A percentile compares a stretch with the other conserved stretches of the same genome.
Conservation (phyloP, 1,140 invertebrate species). For the Cydia strobilella region DNA sequence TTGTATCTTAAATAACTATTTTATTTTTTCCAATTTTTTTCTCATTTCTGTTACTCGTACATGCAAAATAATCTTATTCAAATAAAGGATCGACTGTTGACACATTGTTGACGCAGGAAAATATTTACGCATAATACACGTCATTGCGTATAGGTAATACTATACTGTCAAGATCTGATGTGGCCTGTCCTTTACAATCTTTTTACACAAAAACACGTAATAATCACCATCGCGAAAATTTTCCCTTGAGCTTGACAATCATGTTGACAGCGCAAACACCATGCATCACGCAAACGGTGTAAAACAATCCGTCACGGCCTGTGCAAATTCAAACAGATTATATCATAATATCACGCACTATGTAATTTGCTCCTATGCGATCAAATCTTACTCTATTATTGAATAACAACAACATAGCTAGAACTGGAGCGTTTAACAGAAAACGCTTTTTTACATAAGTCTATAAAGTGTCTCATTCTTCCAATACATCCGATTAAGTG, state of each 20-base stretch:
- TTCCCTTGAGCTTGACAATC: conserved; percentile 45
- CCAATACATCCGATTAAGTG: no score
- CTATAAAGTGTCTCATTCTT: no score
- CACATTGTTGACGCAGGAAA: no score
- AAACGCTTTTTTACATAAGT: no score
- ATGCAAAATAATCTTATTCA: background rate
- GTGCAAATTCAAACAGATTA: conserved; percentile 42
- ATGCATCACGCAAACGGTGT: conserved; percentile 38
- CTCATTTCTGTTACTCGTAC: background rate
- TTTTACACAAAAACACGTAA: background rate
- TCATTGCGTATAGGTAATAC: background rate
- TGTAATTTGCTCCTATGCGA: background rate
- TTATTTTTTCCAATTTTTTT: background rate
- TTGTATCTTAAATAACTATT: no score
- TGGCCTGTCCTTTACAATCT: background rate
- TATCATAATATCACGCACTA: background rate
- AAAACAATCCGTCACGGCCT: conserved; percentile 54
- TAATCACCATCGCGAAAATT: conserved; percentile 44
- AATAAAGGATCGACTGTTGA: background rate
- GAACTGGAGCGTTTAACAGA: no score
- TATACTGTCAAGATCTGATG: background rate
- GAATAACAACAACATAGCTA: no score
- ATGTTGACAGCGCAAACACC: conserved; percentile 37
- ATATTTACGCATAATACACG: background rate
- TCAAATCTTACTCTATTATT: no score